These are phyloP conservation scores for Chelonus formosanus DNA, from an alignment of 2,888 invertebrate species.

Conservation along the genomic window DNA sequence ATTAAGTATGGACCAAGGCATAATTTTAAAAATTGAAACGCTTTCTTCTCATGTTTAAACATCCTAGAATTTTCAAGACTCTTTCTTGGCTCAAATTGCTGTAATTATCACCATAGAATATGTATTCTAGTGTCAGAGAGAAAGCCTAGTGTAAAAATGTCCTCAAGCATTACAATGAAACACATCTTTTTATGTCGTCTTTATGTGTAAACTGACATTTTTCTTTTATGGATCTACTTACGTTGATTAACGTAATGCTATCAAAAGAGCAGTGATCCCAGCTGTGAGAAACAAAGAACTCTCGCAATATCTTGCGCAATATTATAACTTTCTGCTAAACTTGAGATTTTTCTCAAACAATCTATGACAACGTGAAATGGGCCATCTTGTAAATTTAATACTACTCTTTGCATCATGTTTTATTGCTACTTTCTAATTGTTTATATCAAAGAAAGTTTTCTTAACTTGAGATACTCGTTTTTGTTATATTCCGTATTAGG, in stretches of 20 bases:
- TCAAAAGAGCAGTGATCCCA: too few species aligned
- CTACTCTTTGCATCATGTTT: too few species aligned
- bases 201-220: too few species aligned
- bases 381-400: neutral
- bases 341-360: neutral
- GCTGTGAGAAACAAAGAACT: too few species aligned
- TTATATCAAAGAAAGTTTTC: slow-evolving; percentile 10
- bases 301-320: slow-evolving; percentile 10
- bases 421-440: neutral
- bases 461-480: neutral
- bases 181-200: too few species aligned
- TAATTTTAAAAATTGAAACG: slow-evolving; percentile 16
- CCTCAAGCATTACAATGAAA: too few species aligned
- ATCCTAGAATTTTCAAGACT: neutral
- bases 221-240: too few species aligned
- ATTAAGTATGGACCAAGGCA: neutral
- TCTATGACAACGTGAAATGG: too few species aligned
- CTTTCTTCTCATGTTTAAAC: slow-evolving; percentile 25
- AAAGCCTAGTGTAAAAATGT: too few species aligned
- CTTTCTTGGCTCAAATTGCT: neutral
- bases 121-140: too few species aligned
- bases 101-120: slow-evolving; percentile 11
- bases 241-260: too few species aligned
- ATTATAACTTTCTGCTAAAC: neutral
- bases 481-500: slow-evolving; percentile 14